These are phyloP conservation scores for Pollimyrus isidori DNA, from an alignment of 2,113 vertebrate genomes.

Conservation along the genomic window DNA sequence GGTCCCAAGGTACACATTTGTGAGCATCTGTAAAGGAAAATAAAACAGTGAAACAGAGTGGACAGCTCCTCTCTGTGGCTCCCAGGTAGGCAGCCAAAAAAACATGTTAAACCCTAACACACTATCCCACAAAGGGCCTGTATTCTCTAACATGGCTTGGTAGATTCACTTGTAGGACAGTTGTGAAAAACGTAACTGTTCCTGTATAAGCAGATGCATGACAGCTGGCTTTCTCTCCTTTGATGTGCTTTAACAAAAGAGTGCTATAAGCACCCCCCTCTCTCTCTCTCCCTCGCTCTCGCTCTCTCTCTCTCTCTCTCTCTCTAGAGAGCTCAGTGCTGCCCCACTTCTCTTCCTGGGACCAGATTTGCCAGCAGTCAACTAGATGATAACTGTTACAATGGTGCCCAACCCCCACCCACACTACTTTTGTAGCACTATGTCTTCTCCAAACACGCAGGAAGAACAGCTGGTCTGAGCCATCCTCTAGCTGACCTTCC, in stretches of 20 bases:
- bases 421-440: not conserved
- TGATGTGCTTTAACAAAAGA: not conserved
- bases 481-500: slow-evolving; percentile 23
- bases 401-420: slow-evolving; percentile 19
- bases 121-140: not conserved
- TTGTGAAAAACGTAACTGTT: not conserved
- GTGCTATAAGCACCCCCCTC: not conserved
- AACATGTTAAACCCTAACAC: not conserved
- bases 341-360: not conserved
- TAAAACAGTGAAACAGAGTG: not conserved
- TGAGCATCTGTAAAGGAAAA: not conserved
- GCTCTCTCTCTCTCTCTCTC: too few species aligned
- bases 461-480: slow-evolving; percentile 20
- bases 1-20: not conserved
- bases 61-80: not conserved
- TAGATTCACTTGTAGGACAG: not conserved
- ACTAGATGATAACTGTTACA: slow-evolving; percentile 26
- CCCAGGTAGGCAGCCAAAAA: not conserved
- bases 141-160: not conserved
- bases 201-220: not conserved
- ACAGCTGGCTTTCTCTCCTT: not conserved
- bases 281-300: too few species aligned
- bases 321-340: not conserved
- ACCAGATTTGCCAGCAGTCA: slow-evolving; percentile 29
- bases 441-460: not conserved